A percentile compares a stretch with the other conserved stretches of the same genome.
These are phyloP conservation scores for Drosophila suzukii DNA, from an alignment of 1,140 invertebrate species.

Conservation along the genomic window DNA sequence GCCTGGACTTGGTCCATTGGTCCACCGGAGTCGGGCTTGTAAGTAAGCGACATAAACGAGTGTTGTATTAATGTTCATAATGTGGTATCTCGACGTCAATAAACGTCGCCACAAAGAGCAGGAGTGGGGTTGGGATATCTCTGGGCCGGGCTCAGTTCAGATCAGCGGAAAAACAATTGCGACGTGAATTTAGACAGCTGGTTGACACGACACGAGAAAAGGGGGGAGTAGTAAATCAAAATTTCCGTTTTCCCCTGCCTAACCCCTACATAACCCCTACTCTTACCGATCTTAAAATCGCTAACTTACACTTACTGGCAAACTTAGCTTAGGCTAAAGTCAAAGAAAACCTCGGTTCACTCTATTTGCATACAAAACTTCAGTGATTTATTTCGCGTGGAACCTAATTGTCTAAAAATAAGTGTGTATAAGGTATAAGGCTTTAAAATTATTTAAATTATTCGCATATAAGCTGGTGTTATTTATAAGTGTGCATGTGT, in stretches of 20 bases:
- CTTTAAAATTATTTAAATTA: conserved; percentile 45
- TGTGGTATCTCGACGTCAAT: conserved; percentile 84
- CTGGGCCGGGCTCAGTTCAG: conserved; percentile 6
- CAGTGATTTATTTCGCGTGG: conserved; percentile 48
- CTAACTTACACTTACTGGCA: conserved; percentile 29
- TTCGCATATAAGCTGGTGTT: conserved; percentile 39
- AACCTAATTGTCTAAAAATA: conserved; percentile 48
- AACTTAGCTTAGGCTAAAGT: conserved; percentile 25
- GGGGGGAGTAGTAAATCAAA: conserved; percentile 24
- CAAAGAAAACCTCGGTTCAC: conserved; percentile 37
- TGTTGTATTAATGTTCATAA: conserved; percentile 84
- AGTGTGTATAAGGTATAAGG: conserved; percentile 18
- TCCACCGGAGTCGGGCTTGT: conserved; percentile 48
- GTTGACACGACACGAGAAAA: conserved; percentile 52
- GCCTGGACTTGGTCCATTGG: conserved; percentile 37
- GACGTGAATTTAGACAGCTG: conserved; percentile 64
- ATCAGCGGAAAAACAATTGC: conserved; percentile 54
- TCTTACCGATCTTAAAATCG: neutral
- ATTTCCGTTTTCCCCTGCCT: conserved; percentile 1
- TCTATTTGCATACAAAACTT: conserved; percentile 49
- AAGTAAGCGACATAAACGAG: conserved; percentile 84
- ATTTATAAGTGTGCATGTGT: conserved; percentile 36
- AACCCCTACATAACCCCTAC: neutral
- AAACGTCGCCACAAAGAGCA: conserved; percentile 68
- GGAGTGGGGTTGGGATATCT: conserved; percentile 8